These are phyloP conservation scores for Palythoa grandis DNA, from an alignment of 92 coral and sea anemone genomes.

Conservation along the genomic window DNA sequence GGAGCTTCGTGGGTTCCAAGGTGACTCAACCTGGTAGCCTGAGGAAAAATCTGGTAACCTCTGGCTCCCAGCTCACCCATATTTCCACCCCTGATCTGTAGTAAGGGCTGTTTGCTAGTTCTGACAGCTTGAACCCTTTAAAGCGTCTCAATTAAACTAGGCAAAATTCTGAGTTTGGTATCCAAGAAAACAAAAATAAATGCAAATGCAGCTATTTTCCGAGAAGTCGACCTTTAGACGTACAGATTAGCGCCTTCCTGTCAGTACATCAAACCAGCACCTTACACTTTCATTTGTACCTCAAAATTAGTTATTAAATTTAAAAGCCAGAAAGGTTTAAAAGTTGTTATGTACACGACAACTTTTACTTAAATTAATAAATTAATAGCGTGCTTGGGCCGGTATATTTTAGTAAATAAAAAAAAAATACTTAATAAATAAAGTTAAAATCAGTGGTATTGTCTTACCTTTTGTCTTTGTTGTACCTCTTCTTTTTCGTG, in stretches of 20 bases:
- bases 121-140: too few relatives aligned
- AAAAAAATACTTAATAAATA: neutral
- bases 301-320: too few relatives aligned
- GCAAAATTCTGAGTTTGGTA: neutral
- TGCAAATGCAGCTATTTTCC: neutral
- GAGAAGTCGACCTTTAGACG: neutral
- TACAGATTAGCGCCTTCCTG: neutral
- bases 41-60: too few relatives aligned
- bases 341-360: neutral
- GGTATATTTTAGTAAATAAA: neutral
- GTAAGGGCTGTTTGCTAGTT: too few relatives aligned
- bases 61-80: too few relatives aligned
- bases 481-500: slow-evolving; percentile 44
- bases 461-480: slow-evolving; percentile 34
- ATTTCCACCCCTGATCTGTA: too few relatives aligned
- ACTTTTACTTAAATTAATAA: neutral
- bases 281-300: neutral
- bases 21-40: too few relatives aligned
- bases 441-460: neutral
- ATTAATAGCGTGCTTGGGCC: neutral
- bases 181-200: neutral
- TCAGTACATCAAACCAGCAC: neutral
- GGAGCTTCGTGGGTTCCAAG: too few relatives aligned
- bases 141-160: neutral
- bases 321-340: neutral